A percentile compares a stretch with the other conserved stretches of the same genome.
These are phyloP conservation scores for Leptodactylus fuscus DNA, from an alignment of 2,113 vertebrate species.

Conservation along the genomic window DNA sequence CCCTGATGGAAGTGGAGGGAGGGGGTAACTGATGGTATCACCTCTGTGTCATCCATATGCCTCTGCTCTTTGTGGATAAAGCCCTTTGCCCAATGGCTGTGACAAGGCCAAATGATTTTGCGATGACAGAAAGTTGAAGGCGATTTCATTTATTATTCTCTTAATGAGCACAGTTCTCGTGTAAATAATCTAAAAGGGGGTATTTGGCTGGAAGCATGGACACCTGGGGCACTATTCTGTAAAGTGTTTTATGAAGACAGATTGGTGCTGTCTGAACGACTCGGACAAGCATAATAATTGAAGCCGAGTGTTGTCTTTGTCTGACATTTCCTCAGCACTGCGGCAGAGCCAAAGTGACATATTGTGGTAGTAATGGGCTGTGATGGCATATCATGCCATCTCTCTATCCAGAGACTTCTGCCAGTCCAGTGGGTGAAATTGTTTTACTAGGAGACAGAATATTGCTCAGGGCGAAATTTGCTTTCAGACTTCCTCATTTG, in stretches of 20 bases:
- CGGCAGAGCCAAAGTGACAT: slow-evolving; percentile 54
- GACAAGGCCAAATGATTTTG: slow-evolving; percentile 62
- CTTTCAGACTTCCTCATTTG: slow-evolving; percentile 5
- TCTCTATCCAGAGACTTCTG: slow-evolving; percentile 40
- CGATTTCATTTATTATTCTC: slow-evolving; percentile 52
- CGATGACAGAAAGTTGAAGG: slow-evolving; percentile 45
- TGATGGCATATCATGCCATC: slow-evolving; percentile 54
- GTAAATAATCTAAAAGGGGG: slow-evolving; percentile 53
- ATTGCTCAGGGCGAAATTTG: not conserved
- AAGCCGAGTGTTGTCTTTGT: slow-evolving; percentile 4
- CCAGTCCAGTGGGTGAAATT: slow-evolving; percentile 37
- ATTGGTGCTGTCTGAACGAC: slow-evolving; percentile 49
- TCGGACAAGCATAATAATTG: slow-evolving; percentile 40
- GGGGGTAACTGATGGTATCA: slow-evolving; percentile 55
- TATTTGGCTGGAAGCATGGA: slow-evolving; percentile 49
- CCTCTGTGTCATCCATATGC: slow-evolving; percentile 50
- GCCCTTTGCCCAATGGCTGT: slow-evolving; percentile 52
- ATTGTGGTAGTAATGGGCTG: slow-evolving; percentile 53
- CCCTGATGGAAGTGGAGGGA: not conserved
- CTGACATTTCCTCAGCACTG: slow-evolving; percentile 52
- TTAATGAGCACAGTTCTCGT: slow-evolving; percentile 52
- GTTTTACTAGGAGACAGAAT: slow-evolving; percentile 33
- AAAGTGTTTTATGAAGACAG: slow-evolving; percentile 40
- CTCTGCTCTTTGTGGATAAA: slow-evolving; percentile 68
- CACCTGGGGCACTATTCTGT: slow-evolving; percentile 54